Evolutionary conservation across 2,113 vertebrate genomes (phyloP).

Genomic region (Catharus fuscescens): DNA sequence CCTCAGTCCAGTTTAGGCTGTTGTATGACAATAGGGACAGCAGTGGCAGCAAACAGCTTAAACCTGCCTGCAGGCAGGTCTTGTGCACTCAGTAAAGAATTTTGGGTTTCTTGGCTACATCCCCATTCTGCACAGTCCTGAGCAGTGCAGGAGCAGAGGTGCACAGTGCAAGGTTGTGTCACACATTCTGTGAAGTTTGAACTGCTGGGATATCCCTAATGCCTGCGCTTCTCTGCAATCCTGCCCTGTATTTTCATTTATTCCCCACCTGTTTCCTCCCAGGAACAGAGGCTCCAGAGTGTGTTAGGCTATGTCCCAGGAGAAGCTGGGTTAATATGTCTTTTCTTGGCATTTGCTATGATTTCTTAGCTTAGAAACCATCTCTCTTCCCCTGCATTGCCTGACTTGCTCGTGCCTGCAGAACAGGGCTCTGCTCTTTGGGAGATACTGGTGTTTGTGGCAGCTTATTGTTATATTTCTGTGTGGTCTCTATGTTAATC

Average conservation of each 20-base stretch:
- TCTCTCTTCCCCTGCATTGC: neutral
- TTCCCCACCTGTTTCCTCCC: slow-evolving; percentile 2
- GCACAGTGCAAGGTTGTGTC: neutral
- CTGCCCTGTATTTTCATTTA: neutral
- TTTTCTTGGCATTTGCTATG: neutral
- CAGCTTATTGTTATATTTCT: slow-evolving; percentile 67
- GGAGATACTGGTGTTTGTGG: slow-evolving; percentile 40
- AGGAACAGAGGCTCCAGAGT: slow-evolving; percentile 36
- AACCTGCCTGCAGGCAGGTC: neutral
- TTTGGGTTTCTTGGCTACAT: no score
- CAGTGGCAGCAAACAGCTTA: neutral
- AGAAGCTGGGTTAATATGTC: slow-evolving; percentile 22
- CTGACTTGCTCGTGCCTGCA: neutral
- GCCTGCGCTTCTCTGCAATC: neutral
- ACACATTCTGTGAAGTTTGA: fast-evolving
- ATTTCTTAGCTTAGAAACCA: slow-evolving; percentile 16
- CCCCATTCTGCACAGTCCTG: neutral
- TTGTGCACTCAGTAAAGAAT: neutral
- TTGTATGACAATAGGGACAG: neutral
- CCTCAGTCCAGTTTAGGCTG: neutral
- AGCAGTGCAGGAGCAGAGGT: neutral
- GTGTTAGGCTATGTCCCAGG: neutral
- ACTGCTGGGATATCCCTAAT: neutral
- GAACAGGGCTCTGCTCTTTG: slow-evolving; percentile 19
- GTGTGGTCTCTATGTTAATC: slow-evolving; percentile 68